Evolutionary conservation across 1,140 invertebrate species (phyloP), one percentile per base, ranked within the genome.

Genomic region (Gryon sp.): DNA sequence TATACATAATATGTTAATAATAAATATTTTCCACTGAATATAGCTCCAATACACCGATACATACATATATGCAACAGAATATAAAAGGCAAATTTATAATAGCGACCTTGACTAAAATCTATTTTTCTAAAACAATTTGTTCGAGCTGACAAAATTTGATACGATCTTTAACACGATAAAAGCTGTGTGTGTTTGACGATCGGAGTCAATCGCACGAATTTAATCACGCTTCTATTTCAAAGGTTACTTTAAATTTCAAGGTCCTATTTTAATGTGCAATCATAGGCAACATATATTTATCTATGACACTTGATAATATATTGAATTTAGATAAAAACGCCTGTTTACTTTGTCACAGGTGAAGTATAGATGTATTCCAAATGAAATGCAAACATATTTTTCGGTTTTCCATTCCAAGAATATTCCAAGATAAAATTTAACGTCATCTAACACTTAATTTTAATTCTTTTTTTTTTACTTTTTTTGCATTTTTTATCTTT

Each of bases 231-330:
- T 66, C 36, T 46, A 66, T 60, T 75, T 75, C 62, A 66, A 75
- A 66, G 60, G 62, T 66, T 75, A 55, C 30, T 53, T 50, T 16
- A 40, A n/a, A 66, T 66, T 75, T 75, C 70, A 75, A 75, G 70
- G 70, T 66, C 36, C 12, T 22, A n/a, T n/a, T 40, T 26, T 66
- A 60, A 60, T 60, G 20, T 75, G 70, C 70, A 75, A 22, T 66
- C 36, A 66, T 66, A 66, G 53, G 14, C 0, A 40, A 28, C 19
- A 20, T 16, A 34, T 63, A 28, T 65, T 74, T 74, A 66, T 74
- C 70, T 60, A 74, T 65, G 60, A 34, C 60, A 74, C 70, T 65
- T 66, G 70, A 74, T 45, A 66, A 60, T 45, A 59, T 30, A 74
- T 65, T 59, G 28, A 15, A 14, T 65, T 59, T 59, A 65, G 70